Percentiles rank a stretch among this genome's conserved stretches.
phyloP scores from a whole-genome alignment of 2,888 invertebrate species.

The Leptinotarsa rubiginosa region DNA sequence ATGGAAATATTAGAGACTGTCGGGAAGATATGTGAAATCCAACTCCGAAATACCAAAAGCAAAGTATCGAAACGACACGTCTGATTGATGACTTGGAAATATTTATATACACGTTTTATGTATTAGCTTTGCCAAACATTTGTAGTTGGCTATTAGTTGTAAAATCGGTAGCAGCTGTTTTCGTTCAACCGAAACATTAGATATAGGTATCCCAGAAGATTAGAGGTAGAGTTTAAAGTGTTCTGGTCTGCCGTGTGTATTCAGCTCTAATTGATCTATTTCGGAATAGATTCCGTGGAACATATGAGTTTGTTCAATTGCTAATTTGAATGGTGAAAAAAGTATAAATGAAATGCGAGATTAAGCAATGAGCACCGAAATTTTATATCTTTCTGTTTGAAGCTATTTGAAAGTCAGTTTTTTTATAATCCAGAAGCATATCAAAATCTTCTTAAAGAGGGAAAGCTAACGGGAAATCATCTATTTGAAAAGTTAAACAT shows the following conservation, averaged over 20 bases:
- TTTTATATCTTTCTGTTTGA: not conserved
- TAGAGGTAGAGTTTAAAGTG: conserved; percentile 45
- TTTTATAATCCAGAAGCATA: too few relatives aligned
- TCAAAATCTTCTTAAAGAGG: too few relatives aligned
- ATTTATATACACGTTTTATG: conserved; percentile 46
- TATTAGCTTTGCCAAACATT: conserved; percentile 42
- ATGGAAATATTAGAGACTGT: conserved; percentile 28
- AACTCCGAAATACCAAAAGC: conserved; percentile 29
- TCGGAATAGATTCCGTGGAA: not conserved
- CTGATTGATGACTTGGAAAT: conserved; percentile 47
- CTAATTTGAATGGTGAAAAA: not conserved
- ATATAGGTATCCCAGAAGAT: conserved; percentile 45
- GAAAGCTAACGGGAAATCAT: too few relatives aligned
- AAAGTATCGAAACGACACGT: conserved; percentile 42
- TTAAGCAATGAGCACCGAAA: not conserved
- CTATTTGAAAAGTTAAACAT: too few relatives aligned
- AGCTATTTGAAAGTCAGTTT: too few relatives aligned
- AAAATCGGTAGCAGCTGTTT: conserved; percentile 47
- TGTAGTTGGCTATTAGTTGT: conserved; percentile 41
- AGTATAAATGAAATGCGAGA: not conserved
- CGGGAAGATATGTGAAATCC: conserved; percentile 16
- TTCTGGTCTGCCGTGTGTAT: conserved; percentile 1
- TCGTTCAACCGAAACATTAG: conserved; percentile 42
- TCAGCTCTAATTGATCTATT: conserved; percentile 13
- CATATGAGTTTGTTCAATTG: not conserved